Evolutionary conservation across 2,888 invertebrate species (phyloP), one percentile per base, ranked within the genome.

Genomic region (Ochlodes sylvanus): DNA sequence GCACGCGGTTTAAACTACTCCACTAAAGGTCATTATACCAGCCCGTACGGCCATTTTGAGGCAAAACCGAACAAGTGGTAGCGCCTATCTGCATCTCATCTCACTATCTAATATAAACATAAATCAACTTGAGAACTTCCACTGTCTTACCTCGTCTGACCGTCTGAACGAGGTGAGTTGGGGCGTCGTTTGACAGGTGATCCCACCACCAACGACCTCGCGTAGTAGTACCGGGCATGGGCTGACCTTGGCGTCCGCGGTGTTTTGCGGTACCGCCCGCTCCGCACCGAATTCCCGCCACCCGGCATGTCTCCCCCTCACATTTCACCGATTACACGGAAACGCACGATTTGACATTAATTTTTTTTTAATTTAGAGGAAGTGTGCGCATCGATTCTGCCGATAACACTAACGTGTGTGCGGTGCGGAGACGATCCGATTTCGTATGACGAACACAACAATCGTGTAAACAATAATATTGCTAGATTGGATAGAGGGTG

Each of bases 391-490:
- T 71, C 68, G 76, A 70, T 74, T 74, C 76, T 71, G 72, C 70
- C 73, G 32, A 42, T n/a, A 68, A 70, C 68, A 84, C 80, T 86
- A 83, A 79, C 85, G 84, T 79, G 80, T 80, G 78, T 73, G 73
- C 76, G 71, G 70, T 70, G 68, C 69, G 73, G 71, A 73, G 72
- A 74, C 77, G 73, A 73, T 76, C 78, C 78, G 77, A 82, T 80
- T 86, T 84, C 85, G 81, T 77, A 80, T 87, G 87, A 85, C 87
- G 78, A 86, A 86, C 84, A 85, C 81, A 85, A 86, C 86, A 88
- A 85, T 82, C 80, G 78, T 79, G 87, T 87, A 88, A 90, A 91
- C 92, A 91, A 89, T 88, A 84, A 85, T 86, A 85, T 88, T 90
- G 84, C 85, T 85, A 74, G 71, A 72, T 72, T 78, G 74, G 74